Base-by-base conservation (phyloP, 2,797 vertebrate genomes). In the Cyclopterus lumpus region DNA sequence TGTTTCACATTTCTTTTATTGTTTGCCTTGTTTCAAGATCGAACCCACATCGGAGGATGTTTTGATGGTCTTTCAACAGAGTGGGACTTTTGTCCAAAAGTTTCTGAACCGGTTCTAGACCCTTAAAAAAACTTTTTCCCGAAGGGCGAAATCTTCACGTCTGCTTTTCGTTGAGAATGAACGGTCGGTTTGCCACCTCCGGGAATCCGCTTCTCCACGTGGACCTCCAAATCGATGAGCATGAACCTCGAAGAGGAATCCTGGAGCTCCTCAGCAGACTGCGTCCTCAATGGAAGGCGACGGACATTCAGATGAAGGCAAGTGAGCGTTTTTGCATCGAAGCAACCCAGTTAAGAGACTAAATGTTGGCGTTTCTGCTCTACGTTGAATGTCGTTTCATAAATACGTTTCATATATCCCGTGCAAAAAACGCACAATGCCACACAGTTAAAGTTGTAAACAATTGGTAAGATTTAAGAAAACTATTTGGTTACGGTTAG, bases 291-390 rank as follows among this genome's bases (percentile, higher is more conserved):
- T 95, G 94, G 95, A 93, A 84, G 46, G 3, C 80, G 1, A 75
- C 88, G 26, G 91, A 95, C 51, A 82, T 95, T 71, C 88, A 93
- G 61, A 87, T 94, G 77, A 95, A 95, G 94, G 94, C 83, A 90
- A 91, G 93, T 85, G 26, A 14, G 49, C 32, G 22, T 34, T 20
- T 66, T 1, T 36, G 36, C 26, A 26, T 34, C 12, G 38, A 3
- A 1, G 20, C 46, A 4, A 48, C 20, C 20, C 42, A 7, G 18
- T 20, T 48, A 8, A 18, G 8, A n/a, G 46, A 20, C 20, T 48
- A 48, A n/a, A n/a, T 46, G 16, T 44, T 16, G 15, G 6, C 16
- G 26, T 48, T n/a, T 48, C 46, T 48, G 46, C 20, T 4, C 22
- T 12, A 11, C 48, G n/a, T 49, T 11, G n/a, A 49, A 49, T 49